Percentiles rank a stretch among this genome's conserved stretches.
These are phyloP conservation scores for Hyperoodon ampullatus DNA, from an alignment of 2,113 vertebrate genomes.

Conservation along the genomic window DNA sequence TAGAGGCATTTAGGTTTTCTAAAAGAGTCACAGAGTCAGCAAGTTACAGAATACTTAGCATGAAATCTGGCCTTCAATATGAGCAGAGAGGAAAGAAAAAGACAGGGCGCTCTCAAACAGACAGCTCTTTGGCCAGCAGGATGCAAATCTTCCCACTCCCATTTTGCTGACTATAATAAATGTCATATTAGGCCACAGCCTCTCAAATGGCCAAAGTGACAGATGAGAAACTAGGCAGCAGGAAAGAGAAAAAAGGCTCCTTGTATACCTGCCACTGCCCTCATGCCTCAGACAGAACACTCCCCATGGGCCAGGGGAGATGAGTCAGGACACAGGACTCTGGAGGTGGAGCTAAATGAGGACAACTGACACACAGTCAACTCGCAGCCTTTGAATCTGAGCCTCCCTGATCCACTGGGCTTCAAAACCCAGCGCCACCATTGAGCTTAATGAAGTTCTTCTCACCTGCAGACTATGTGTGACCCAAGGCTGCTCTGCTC, in stretches of 20 bases:
- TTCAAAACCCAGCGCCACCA: neutral
- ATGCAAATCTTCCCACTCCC: neutral
- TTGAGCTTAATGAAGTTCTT: neutral
- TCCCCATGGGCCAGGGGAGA: accelerated
- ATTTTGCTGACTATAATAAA: neutral
- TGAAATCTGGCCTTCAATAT: slow-evolving; percentile 49
- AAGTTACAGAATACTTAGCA: slow-evolving; percentile 52
- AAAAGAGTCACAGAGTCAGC: slow-evolving; percentile 50
- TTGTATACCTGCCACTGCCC: accelerated
- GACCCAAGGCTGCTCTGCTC: neutral
- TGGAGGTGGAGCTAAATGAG: neutral
- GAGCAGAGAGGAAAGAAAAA: slow-evolving; percentile 6
- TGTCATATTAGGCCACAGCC: neutral
- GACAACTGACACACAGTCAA: neutral
- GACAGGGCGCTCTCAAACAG: neutral
- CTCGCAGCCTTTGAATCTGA: neutral
- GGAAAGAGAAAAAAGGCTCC: neutral
- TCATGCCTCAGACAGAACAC: accelerated
- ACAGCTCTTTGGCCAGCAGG: slow-evolving; percentile 16
- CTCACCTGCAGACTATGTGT: neutral
- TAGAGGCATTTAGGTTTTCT: neutral
- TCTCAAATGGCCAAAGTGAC: neutral
- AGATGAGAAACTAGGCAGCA: neutral
- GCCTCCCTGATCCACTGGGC: neutral
- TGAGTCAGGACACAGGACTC: too few relatives aligned